Evolutionary conservation across 2,888 invertebrate genomes (phyloP).

Genomic region (Hirtodrosophila histrioides): DNA sequence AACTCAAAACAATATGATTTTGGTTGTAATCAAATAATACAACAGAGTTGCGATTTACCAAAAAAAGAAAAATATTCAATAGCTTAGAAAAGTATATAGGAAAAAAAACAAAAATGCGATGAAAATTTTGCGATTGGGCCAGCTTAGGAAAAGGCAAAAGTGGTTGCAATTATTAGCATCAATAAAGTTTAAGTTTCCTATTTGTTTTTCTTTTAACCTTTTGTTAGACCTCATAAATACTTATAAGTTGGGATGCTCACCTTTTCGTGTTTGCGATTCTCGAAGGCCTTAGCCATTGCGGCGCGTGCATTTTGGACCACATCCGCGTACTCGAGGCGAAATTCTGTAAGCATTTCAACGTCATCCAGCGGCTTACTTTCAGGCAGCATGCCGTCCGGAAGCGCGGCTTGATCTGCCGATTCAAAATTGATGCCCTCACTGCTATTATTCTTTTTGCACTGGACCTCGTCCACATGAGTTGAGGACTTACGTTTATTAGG

Average conservation of each 20-base stretch:
- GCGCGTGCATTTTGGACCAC: constrained; percentile 68
- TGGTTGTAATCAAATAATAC: no score
- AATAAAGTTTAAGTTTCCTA: no score
- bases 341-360: constrained; percentile 42
- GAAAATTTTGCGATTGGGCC: no score
- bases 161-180: no score
- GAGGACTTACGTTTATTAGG: constrained; percentile 70
- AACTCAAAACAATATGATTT: no score
- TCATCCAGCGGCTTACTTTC: constrained; percentile 29
- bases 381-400: constrained; percentile 10
- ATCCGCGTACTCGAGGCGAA: constrained; percentile 67
- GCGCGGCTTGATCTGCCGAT: constrained; percentile 5
- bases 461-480: constrained; percentile 56
- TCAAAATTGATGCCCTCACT: constrained; percentile 38
- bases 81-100: no score
- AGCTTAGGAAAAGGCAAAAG: no score
- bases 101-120: no score
- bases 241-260: constrained; percentile 38
- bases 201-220: no score
- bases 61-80: no score
- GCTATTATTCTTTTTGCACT: constrained; percentile 59
- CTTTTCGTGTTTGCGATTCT: constrained; percentile 64
- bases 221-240: no score
- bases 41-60: no score
- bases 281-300: constrained; percentile 78